These are phyloP conservation scores for Harpagoxenus sublaevis DNA, from an alignment of 2,888 invertebrate genomes.

Conservation along the genomic window DNA sequence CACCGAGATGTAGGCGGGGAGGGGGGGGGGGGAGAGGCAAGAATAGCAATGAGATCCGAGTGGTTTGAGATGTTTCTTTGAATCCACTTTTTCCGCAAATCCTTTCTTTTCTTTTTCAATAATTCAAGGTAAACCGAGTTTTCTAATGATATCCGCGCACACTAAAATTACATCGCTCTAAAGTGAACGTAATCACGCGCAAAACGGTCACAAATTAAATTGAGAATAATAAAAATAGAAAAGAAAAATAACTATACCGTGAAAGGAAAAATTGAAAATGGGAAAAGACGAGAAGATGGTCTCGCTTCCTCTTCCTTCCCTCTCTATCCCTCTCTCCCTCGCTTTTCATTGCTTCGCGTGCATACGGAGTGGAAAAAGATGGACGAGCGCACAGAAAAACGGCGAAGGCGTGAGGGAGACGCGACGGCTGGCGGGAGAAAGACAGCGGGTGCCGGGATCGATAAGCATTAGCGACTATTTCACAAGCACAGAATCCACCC, in stretches of 20 bases:
- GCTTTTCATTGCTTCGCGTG: slow-evolving; percentile 32
- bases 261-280: slow-evolving; percentile 7
- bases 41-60: background rate
- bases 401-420: slow-evolving; percentile 20
- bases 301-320: background rate
- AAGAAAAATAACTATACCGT: background rate
- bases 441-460: slow-evolving; percentile 60
- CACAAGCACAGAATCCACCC: slow-evolving; percentile 69
- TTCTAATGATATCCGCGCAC: slow-evolving; percentile 14
- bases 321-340: background rate
- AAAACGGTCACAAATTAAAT: background rate
- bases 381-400: slow-evolving; percentile 35
- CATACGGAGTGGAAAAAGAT: slow-evolving; percentile 16
- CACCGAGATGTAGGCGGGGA: background rate
- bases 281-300: background rate
- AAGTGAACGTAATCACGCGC: slow-evolving; percentile 16
- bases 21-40: background rate
- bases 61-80: background rate
- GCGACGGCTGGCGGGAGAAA: slow-evolving; percentile 23
- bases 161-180: background rate
- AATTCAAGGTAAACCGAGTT: background rate
- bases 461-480: slow-evolving; percentile 77
- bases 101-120: background rate
- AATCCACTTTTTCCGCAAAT: background rate
- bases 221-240: slow-evolving; percentile 33